Evolutionary conservation across 2,888 invertebrate genomes (phyloP).

Genomic region (Erebia palarica): DNA sequence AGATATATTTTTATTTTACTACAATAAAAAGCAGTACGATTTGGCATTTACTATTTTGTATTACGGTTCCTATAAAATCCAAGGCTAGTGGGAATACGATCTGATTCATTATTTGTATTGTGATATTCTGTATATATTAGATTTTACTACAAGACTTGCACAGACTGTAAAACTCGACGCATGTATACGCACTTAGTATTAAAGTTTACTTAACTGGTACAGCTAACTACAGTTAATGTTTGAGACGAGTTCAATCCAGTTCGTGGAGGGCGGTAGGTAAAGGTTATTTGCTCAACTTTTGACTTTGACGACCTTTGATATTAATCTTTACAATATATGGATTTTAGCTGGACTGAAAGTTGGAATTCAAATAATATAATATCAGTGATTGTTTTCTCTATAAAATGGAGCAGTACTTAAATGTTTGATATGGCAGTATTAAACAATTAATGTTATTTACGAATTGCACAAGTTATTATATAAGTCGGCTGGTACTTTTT

Average conservation of each 20-base stretch:
- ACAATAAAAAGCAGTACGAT: constrained; percentile 21
- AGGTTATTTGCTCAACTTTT: constrained; percentile 35
- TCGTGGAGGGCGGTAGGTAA: constrained; percentile 33
- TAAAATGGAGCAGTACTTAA: not conserved
- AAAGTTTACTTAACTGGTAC: constrained; percentile 7
- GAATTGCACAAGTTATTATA: not conserved
- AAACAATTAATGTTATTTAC: not conserved
- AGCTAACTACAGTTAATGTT: constrained; percentile 21
- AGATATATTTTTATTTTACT: not conserved
- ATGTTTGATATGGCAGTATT: not conserved
- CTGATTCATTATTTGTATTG: constrained; percentile 23
- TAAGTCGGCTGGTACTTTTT: not conserved
- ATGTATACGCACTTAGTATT: constrained; percentile 29
- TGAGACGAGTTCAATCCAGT: constrained; percentile 31
- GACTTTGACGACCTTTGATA: constrained; percentile 33
- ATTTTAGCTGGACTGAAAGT: not conserved
- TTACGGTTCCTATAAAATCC: constrained; percentile 1
- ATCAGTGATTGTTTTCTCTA: not conserved
- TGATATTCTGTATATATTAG: constrained; percentile 30
- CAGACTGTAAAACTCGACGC: constrained; percentile 30
- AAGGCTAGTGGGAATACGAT: constrained; percentile 22
- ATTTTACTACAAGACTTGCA: constrained; percentile 23
- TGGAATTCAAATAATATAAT: not conserved
- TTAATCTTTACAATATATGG: constrained; percentile 29
- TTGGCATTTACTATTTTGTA: constrained; percentile 6